Evolutionary conservation across 2,113 vertebrate genomes (phyloP).

Genomic region (Cygnus atratus): DNA sequence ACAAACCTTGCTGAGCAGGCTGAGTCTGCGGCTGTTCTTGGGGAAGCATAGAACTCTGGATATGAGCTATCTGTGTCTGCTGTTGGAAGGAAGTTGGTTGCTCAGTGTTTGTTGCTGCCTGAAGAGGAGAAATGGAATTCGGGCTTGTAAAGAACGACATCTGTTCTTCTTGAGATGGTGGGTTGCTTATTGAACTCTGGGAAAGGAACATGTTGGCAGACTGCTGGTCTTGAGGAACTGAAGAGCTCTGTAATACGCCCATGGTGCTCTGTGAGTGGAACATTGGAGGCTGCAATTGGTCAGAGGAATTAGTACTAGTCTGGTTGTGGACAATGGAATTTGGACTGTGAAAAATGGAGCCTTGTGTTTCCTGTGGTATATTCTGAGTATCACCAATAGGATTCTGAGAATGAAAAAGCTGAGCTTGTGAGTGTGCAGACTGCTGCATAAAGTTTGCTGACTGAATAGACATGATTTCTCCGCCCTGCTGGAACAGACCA

Average conservation of each 20-base stretch:
- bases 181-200: conserved; percentile 80
- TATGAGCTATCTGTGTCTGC: conserved; percentile 83
- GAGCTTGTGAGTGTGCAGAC: conserved; percentile 86
- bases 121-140: conserved; percentile 84
- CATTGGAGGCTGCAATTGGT: conserved; percentile 89
- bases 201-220: conserved; percentile 87
- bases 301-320: conserved; percentile 83
- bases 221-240: conserved; percentile 87
- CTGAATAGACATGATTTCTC: conserved; percentile 90
- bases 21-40: conserved; percentile 82
- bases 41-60: conserved; percentile 84
- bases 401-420: conserved; percentile 88
- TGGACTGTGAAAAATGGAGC: conserved; percentile 80
- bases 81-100: conserved; percentile 88
- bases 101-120: conserved; percentile 84
- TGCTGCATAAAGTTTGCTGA: conserved; percentile 89
- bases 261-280: conserved; percentile 88
- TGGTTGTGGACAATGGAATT: conserved; percentile 84
- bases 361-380: conserved; percentile 78
- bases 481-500: conserved; percentile 88
- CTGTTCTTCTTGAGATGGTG: conserved; percentile 86
- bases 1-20: conserved; percentile 75
- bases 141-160: conserved; percentile 87
- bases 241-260: conserved; percentile 84
- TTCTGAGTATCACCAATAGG: conserved; percentile 85